Evolutionary conservation across 2,797 vertebrate species (phyloP).

Genomic region (Ispidina picta): DNA sequence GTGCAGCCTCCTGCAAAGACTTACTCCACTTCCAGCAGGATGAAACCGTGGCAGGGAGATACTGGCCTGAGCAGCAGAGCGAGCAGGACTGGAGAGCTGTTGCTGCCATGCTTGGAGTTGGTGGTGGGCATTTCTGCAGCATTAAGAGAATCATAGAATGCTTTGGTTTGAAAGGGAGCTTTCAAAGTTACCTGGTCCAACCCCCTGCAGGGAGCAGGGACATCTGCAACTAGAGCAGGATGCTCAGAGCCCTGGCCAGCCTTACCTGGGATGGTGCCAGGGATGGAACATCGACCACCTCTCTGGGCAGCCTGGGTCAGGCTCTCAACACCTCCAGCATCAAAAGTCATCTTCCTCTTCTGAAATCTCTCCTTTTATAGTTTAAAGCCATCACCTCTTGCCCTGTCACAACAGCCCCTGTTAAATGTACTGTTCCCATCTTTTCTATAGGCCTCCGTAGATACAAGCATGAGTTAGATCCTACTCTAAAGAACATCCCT

Average conservation of each 20-base stretch:
- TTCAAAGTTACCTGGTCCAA: not conserved
- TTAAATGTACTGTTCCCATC: not conserved
- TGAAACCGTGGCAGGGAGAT: not conserved
- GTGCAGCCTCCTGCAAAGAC: slow-evolving; percentile 1
- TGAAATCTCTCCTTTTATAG: not conserved
- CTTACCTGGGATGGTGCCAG: not conserved
- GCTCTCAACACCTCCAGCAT: not conserved
- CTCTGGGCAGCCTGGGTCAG: not conserved
- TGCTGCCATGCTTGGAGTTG: not conserved
- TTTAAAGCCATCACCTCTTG: not conserved
- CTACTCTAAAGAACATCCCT: not conserved
- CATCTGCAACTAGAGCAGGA: not conserved
- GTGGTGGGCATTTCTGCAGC: not conserved
- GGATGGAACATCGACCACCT: not conserved
- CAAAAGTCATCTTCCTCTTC: not conserved
- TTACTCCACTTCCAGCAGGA: not conserved
- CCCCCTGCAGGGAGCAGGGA: not conserved
- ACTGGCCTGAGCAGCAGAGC: not conserved
- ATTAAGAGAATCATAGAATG: not conserved
- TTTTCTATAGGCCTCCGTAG: not conserved
- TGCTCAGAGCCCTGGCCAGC: not conserved
- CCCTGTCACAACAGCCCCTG: not conserved
- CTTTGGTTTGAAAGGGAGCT: not conserved
- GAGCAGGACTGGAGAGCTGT: not conserved
- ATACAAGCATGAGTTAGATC: not conserved